Base-by-base conservation (phyloP, 2,113 vertebrate genomes). In the Benitochromis conjunctus region DNA sequence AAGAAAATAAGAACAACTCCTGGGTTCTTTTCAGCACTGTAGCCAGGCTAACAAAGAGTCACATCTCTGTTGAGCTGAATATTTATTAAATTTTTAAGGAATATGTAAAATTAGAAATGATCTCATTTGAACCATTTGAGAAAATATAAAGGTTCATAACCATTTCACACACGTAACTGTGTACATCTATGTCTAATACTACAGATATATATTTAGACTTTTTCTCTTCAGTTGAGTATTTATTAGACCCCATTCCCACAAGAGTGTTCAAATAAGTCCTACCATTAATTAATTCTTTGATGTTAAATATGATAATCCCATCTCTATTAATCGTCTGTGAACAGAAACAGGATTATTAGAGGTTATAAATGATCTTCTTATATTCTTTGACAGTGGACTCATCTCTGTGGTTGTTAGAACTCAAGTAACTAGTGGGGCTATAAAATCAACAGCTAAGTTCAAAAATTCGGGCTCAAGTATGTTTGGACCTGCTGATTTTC, bases 1-100 rank as follows among this genome's bases (percentile, higher is more conserved):
- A 31, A 31, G 8, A 60, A 60, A 34, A 60, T 60, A 34, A 34
- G 9, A 60, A 60, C 16, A 60, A 60, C 2, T 60, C 29, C 57
- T 60, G 29, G 0, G 34, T 26, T 34, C 3, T 60, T 60, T 34
- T 60, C 57, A 0, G 9, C 57, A 0, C 0, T 34, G 57, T 60
- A 34, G 3, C 5, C 57, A 60, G 29, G 34, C 10, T 34, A 0
- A 29, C 29, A 60, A 60, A 34, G 1, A 60, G 57, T 34, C 57
- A 60, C 57, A 34, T 31, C 14, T 60, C 29, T 31, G 8, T 60
- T 60, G 14, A 60, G 57, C 16, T 60, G 57, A 60, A 60, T 60
- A 60, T 60, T 60, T 10, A 14, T 34, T 60, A 60, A 29, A 60
- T 31, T 60, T 55, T 60, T 60, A 60, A 60, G 31, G 16, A 60